A percentile compares a stretch with the other conserved stretches of the same genome.
These are phyloP conservation scores for Carassius gibelio DNA, from an alignment of 2,113 vertebrate genomes.

Conservation along the genomic window DNA sequence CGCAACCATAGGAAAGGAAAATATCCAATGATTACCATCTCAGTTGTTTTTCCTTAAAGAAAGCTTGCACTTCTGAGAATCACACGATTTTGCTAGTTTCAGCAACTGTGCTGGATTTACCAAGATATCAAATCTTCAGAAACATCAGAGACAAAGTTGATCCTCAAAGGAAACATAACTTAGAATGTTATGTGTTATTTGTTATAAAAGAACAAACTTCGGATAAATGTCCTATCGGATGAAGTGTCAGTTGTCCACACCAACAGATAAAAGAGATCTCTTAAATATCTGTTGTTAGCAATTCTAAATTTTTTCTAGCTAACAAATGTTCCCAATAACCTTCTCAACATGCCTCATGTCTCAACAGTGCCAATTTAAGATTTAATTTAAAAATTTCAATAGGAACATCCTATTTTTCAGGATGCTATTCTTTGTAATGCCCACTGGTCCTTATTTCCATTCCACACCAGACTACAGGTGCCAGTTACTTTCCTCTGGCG, in stretches of 20 bases:
- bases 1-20: neutral
- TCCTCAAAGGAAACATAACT: too few relatives aligned
- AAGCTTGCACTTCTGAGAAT: neutral
- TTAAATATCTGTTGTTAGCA: neutral
- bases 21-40: neutral
- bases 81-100: neutral
- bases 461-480: slow-evolving; percentile 2
- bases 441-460: slow-evolving; percentile 9
- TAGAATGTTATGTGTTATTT: too few relatives aligned
- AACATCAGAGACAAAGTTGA: too few relatives aligned
- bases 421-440: neutral
- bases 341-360: neutral
- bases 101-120: too few relatives aligned
- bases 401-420: neutral
- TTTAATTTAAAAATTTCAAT: neutral
- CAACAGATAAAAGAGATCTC: too few relatives aligned
- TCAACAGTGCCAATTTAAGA: neutral
- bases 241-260: too few relatives aligned
- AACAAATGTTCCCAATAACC: neutral
- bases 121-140: too few relatives aligned
- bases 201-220: too few relatives aligned
- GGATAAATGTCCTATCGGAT: too few relatives aligned
- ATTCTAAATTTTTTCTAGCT: neutral
- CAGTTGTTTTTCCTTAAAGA: too few relatives aligned
- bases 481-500: neutral